phyloP scores from a whole-genome alignment of 2,797 vertebrate species.

The Sebastolobus altivelis region DNA sequence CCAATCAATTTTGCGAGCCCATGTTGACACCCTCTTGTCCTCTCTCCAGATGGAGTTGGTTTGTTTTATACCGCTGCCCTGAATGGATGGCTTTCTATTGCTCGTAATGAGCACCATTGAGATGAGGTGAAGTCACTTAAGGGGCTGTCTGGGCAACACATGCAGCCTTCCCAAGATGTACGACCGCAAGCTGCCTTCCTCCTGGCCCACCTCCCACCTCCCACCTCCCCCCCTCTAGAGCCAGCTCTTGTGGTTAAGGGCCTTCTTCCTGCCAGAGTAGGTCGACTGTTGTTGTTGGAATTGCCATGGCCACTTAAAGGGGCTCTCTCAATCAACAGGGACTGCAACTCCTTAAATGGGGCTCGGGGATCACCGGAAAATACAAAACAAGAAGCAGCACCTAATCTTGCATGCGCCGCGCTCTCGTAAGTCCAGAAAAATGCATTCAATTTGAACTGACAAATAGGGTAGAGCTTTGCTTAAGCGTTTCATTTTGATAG shows the following conservation, averaged over 20 bases:
- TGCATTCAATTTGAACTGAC: conserved; percentile 58
- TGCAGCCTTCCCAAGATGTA: conserved; percentile 73
- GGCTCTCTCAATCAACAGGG: conserved; percentile 68
- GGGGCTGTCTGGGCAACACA: conserved; percentile 75
- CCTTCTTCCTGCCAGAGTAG: conserved; percentile 78
- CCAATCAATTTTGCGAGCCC: conserved; percentile 37
- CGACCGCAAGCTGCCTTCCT: conserved; percentile 67
- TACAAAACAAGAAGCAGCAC: conserved; percentile 60
- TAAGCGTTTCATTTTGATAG: conserved; percentile 72
- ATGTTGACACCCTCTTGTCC: conserved; percentile 47
- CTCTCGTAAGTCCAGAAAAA: conserved; percentile 40
- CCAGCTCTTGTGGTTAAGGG: conserved; percentile 74
- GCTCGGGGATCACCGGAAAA: conserved; percentile 50
- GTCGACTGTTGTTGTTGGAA: conserved; percentile 77
- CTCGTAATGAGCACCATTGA: conserved; percentile 72
- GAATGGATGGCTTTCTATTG: conserved; percentile 70
- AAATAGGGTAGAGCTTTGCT: conserved; percentile 49
- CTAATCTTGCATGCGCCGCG: conserved; percentile 47
- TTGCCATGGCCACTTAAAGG: conserved; percentile 72
- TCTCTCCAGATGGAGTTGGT: conserved; percentile 61
- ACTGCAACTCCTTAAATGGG: conserved; percentile 56
- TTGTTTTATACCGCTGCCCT: conserved; percentile 59
- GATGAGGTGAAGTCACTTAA: conserved; percentile 77
- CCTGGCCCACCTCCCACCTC: conserved; percentile 59
- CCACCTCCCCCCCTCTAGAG: conserved; percentile 33